Evolutionary conservation across 2,888 invertebrate species (phyloP).

Genomic region (Congeria kusceri): DNA sequence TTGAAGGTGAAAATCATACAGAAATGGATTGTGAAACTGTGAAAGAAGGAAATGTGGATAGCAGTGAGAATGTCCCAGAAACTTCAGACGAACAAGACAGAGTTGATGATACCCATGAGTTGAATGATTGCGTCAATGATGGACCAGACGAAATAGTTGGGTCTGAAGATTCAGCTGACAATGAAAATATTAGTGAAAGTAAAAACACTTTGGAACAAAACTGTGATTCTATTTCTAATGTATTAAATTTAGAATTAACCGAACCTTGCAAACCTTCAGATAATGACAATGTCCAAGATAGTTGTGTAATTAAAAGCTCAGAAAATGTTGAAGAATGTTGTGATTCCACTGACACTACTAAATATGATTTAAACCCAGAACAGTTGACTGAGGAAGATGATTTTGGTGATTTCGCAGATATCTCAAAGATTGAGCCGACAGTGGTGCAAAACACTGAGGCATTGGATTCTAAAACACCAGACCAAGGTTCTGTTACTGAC

Average conservation of each 20-base stretch:
- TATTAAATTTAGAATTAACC: not conserved
- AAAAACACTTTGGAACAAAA: not conserved
- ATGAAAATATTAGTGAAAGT: not conserved
- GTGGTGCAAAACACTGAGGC: too few relatives aligned
- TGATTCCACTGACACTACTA: too few relatives aligned
- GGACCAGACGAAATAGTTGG: constrained; percentile 34
- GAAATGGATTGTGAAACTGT: constrained; percentile 52
- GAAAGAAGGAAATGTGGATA: not conserved
- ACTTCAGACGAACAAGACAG: not conserved
- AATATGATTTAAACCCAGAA: too few relatives aligned
- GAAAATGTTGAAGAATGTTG: too few relatives aligned
- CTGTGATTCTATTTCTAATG: not conserved
- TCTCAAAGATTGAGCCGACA: too few relatives aligned
- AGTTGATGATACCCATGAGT: not conserved
- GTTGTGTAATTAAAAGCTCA: not conserved
- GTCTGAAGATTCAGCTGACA: not conserved
- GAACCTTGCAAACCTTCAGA: not conserved
- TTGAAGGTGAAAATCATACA: constrained; percentile 25
- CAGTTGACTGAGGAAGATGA: constrained; percentile 13
- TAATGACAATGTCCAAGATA: not conserved
- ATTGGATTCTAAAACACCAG: too few relatives aligned
- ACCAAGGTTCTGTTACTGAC: too few relatives aligned
- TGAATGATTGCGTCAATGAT: constrained; percentile 47
- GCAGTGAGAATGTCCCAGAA: not conserved
- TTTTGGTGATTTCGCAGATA: constrained; percentile 28